Evolutionary conservation across 2,888 invertebrate species (phyloP), one percentile per base, ranked within the genome.

Genomic region (Altica lythri): DNA sequence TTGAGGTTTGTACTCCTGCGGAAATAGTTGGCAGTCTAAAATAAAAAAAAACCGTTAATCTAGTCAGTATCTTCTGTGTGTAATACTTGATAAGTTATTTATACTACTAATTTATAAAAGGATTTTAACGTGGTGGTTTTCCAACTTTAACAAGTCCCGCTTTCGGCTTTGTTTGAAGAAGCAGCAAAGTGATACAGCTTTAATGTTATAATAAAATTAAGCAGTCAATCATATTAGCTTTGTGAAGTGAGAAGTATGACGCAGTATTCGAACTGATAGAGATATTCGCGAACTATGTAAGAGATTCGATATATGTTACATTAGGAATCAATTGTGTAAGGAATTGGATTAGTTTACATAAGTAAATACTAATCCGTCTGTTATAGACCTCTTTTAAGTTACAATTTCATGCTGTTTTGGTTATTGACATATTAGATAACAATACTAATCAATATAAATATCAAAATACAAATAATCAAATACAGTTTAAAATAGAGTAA

Each of bases 141-240:
- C 10, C 30, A 44, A 38, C 10, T 45, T 34, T 10, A 9, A 32
- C 30, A 2, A 8, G 10, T 12, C 30, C 6, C 30, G 4, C 27
- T 25, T 43, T 43, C 10, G 9, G 34, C n/a, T 18, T 10, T 19
- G 45, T 46, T 35, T 35, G n/a, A 46, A 35, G 25, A 35, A 34
- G n/a, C 34, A 18, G 19, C 45, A 29, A 34, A 34, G 45, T 14
- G 45, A 45, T 34, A 34, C 10, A n/a, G 25, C 37, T 29, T 37
- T 48, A 48, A 27, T 18, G 47, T 29, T 25, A 38, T 48, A 27
- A 48, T 48, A 29, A 48, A 37, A 48, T 48, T 48, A 48, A 10
- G 13, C 37, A 27, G 47, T 48, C 47, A 38, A 48, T 48, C 37
- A 48, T 38, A 27, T 38, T 27, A 37, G 47, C 38, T 38, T 27